Evolutionary conservation across 2,888 invertebrate species (phyloP).

Genomic region (Drosophila gaucha): DNA sequence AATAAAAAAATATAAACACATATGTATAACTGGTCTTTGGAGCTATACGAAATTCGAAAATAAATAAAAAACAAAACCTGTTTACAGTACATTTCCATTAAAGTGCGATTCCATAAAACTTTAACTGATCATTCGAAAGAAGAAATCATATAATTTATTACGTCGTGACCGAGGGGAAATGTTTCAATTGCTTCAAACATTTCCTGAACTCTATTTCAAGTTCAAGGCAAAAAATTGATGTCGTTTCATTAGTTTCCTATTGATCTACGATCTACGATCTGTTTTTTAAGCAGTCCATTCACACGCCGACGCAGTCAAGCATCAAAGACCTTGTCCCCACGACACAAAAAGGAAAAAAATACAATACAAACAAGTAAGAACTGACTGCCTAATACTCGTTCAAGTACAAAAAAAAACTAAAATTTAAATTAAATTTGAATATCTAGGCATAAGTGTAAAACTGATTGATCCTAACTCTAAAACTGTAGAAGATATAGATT

Average conservation of each 20-base stretch:
- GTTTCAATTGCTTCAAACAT: slow-evolving; percentile 33
- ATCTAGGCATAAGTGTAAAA: no score
- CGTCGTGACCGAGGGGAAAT: slow-evolving; percentile 17
- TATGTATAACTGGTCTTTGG: slow-evolving; percentile 53
- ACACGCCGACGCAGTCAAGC: slow-evolving; percentile 47
- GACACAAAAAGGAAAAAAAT: slow-evolving; percentile 9
- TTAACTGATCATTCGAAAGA: slow-evolving; percentile 23
- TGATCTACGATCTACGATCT: slow-evolving; percentile 9
- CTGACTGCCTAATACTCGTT: no score
- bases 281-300: slow-evolving; percentile 26
- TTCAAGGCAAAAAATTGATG: slow-evolving; percentile 41
- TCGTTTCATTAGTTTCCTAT: slow-evolving; percentile 17
- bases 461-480: no score
- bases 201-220: slow-evolving; percentile 57
- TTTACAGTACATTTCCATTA: slow-evolving; percentile 55
- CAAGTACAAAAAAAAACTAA: no score
- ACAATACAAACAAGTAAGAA: not conserved
- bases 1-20: slow-evolving; percentile 4
- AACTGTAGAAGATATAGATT: no score
- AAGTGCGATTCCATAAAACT: slow-evolving; percentile 31
- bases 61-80: slow-evolving; percentile 30
- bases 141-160: slow-evolving; percentile 29
- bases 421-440: no score
- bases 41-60: slow-evolving; percentile 33
- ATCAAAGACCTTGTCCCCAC: slow-evolving; percentile 59